Base-by-base conservation (phyloP, 1,140 invertebrate genomes). In the Daktulosphaira vitifoliae region DNA sequence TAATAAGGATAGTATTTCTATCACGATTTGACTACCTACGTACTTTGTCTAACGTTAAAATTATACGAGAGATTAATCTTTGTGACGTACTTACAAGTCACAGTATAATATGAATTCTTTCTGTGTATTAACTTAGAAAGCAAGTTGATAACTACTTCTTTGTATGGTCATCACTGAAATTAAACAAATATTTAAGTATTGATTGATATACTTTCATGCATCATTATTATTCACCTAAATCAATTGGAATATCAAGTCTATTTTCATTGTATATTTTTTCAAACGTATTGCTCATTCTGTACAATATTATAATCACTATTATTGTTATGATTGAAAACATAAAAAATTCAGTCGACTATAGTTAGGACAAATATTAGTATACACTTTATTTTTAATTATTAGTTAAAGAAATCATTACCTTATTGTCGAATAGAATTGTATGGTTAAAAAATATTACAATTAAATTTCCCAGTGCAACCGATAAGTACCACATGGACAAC, bases 401-500 rank as follows among this genome's bases (percentile, higher is more conserved):
- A n/a, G n/a, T n/a, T n/a, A n/a, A n/a, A n/a, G n/a, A n/a, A n/a
- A n/a, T n/a, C n/a, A n/a, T n/a, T 22, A 62, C 56, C 4, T 48
- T 20, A 26, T 62, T 62, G 42, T 62, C 25, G 16, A 62, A 62
- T 16, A 22, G 9, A 26, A 29, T 3, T 9, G 22, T 15, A 29
- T 48, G 26, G 42, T 62, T 48, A 6, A 78, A 69, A 16, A 76
- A 37, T 0, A 78, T 74, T 2, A 78, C 77, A 65, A 77, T 72
- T 1, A 78, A 69, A 69, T 78, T 78, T 1, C 77, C 77, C 44
- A 76, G 72, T 1, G 77, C 76, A 50, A 76, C 75, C 22, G 76
- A 76, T 0, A 78, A 64, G 53, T 78, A 78, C 76, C 76, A 78
- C 16, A 71, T 71, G 6, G 77, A 77, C n/a, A 77, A 76, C 5